These are phyloP conservation scores for Manis javanica DNA, from an alignment of 2,797 vertebrate genomes.

Conservation along the genomic window DNA sequence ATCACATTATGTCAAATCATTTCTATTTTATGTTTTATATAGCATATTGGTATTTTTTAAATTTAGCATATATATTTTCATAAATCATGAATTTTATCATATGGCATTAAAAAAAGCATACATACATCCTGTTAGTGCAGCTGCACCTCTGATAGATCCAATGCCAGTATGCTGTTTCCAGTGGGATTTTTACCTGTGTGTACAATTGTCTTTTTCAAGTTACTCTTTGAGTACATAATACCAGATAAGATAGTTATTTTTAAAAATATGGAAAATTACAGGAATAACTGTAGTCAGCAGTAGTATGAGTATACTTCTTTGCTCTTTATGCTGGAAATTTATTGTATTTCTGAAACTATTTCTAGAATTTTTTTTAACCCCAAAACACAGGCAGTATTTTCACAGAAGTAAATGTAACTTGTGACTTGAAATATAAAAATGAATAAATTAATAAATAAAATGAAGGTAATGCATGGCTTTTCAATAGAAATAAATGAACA, in stretches of 20 bases:
- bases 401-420: neutral
- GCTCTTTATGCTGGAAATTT: slow-evolving; percentile 9
- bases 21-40: neutral
- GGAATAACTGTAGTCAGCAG: neutral
- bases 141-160: neutral
- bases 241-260: neutral
- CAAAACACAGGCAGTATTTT: neutral
- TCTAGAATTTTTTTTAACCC: neutral
- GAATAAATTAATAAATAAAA: neutral
- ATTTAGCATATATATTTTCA: neutral
- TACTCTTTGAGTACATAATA: neutral
- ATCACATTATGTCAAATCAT: neutral
- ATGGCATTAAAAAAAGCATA: neutral
- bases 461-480: neutral
- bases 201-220: slow-evolving; percentile 15
- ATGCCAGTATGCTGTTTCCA: neutral
- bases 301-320: neutral
- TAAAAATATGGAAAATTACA: neutral
- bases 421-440: neutral
- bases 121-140: neutral
- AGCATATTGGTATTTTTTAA: neutral
- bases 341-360: neutral
- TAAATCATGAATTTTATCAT: neutral
- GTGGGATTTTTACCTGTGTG: neutral
- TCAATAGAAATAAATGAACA: neutral